Evolutionary conservation across 2,888 invertebrate genomes (phyloP).

Genomic region (Leptinotarsa rubiginosa): DNA sequence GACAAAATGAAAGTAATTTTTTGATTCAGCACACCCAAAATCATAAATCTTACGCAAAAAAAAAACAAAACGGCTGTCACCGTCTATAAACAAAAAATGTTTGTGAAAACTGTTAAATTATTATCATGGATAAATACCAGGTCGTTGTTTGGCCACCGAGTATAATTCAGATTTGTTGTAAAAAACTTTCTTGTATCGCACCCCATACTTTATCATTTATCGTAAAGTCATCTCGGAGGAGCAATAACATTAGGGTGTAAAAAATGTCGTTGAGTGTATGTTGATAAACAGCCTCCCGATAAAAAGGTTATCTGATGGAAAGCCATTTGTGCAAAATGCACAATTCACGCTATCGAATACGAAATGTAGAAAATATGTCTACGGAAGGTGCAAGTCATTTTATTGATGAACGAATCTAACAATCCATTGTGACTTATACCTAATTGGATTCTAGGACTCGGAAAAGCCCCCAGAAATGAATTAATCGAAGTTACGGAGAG

Average conservation of each 20-base stretch:
- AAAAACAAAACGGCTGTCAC: too few species aligned
- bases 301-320: slow-evolving; percentile 45
- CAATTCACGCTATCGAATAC: slow-evolving; percentile 56
- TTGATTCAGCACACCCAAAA: too few species aligned
- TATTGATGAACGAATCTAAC: slow-evolving; percentile 49
- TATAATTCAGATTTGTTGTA: too few species aligned
- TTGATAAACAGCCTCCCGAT: slow-evolving; percentile 41
- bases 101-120: too few species aligned
- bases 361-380: slow-evolving; percentile 55
- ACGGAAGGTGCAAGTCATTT: slow-evolving; percentile 50
- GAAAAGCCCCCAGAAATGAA: slow-evolving; percentile 60
- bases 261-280: slow-evolving; percentile 41
- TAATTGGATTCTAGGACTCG: slow-evolving; percentile 63
- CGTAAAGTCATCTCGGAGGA: slow-evolving; percentile 24
- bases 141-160: too few species aligned
- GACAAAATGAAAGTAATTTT: too few species aligned
- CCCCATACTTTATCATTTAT: slow-evolving; percentile 6
- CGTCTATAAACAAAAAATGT: too few species aligned
- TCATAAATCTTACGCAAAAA: too few species aligned
- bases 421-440: slow-evolving; percentile 62
- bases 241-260: slow-evolving; percentile 39
- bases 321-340: slow-evolving; percentile 50
- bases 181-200: slow-evolving; percentile 9
- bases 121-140: too few species aligned
- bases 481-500: slow-evolving; percentile 60